Evolutionary conservation across 2,113 vertebrate species (phyloP), one percentile per base, ranked within the genome.

Genomic region (Ahaetulla prasina): DNA sequence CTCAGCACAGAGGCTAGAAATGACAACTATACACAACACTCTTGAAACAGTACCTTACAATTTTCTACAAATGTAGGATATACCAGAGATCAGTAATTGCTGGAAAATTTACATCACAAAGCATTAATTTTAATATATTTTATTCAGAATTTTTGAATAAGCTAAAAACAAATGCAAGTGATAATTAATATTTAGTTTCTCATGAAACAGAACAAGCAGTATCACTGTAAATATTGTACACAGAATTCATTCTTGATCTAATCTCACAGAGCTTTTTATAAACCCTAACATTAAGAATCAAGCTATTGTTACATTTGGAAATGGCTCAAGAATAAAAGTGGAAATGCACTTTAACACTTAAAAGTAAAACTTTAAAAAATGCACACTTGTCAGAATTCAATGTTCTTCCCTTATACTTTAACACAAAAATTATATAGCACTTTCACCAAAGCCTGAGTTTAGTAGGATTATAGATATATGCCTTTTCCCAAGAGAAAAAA

Each of bases 21-120:
- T 96, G 97, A 98, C 97, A 96, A 95, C 96, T 98, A 98, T 97
- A 96, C 97, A 98, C 97, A 98, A 97, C 98, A 98, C 94, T 97
- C 94, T 97, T 97, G 96, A 97, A 97, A 97, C 97, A 97, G 96
- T 97, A 97, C 97, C 95, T 96, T 97, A 97, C 97, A 97, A 95
- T 94, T 96, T 96, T 97, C 97, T 97, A 97, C 97, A 97, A 96
- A 97, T 97, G 97, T 96, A 97, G 95, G 96, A 96, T 97, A 98
- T 96, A 97, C 97, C 93, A 94, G 95, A 97, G 96, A 97, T 96
- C 96, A 97, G 97, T 97, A 97, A 97, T 96, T 97, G 96, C 97
- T 96, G 95, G 95, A 93, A 96, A 96, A 96, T 97, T 96, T 97
- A 97, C 97, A 97, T 94, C 96, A 96, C 97, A 96, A 97, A 97